Base-by-base conservation (phyloP, 53 echinoderm and acorn worm genomes). In the Astropecten irregularis region DNA sequence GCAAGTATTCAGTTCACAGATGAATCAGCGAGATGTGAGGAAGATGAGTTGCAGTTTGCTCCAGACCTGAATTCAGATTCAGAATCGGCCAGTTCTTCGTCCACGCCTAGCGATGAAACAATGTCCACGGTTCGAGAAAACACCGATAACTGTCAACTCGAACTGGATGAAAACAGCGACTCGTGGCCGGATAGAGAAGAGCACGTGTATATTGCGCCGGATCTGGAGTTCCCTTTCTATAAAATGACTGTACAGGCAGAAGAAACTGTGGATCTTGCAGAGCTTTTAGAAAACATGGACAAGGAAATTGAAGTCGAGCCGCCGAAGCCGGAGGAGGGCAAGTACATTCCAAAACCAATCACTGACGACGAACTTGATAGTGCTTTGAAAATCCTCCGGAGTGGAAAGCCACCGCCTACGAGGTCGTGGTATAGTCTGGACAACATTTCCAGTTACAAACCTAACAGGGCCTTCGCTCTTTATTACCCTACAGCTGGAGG, bases 381-480 rank as follows among this genome's bases (percentile, higher is more conserved):
- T 56, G 76, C 76, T 25, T 29, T 76, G 56, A 76, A 57, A 56
- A 76, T 76, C 37, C 58, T 76, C 11, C 76, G 76, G 25, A 76
- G 76, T 57, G 76, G 76, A 40, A 76, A 39, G 28, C 76, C 57
- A 1, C 57, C 57, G 33, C 27, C 55, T 5, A 55, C 56, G 22
- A 58, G 76, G 40, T 76, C 76, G 40, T 76, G 76, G 76, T 76
- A 26, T 29, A 76, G 76, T 28, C 31, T 76, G 40, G 76, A 76
- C 76, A 76, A 76, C 58, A 38, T 76, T 42, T 76, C 76, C 9
- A 46, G 2, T 13, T 46, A 44, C 1, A 76, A 40, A 76, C 76
- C 76, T 23, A 76, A 39, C 1, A 39, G 76, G 54, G 37, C 76
- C 0, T 76, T 76, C 40, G 76, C 76, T 58, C 76, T 76, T 29